phyloP scores from a whole-genome alignment of 1,140 invertebrate species.

The Drosophila nasuta region DNA sequence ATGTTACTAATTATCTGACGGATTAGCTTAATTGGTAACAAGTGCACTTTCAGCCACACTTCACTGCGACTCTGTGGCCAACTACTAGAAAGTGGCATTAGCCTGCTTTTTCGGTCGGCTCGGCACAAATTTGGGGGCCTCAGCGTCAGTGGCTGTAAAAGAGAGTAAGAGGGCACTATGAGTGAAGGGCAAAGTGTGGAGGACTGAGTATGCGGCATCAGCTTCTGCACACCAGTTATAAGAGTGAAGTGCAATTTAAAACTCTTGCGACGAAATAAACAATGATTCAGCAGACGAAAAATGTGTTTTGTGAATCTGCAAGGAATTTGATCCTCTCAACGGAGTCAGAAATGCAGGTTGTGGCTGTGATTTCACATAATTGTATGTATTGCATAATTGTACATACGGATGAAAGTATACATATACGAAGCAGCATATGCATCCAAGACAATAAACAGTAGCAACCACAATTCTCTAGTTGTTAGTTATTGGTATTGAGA shows the following conservation, averaged over 20 bases:
- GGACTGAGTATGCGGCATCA: slow-evolving; percentile 7
- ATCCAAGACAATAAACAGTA: too few relatives aligned
- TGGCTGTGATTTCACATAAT: too few relatives aligned
- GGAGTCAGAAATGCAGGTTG: too few relatives aligned
- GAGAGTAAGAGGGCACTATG: slow-evolving; percentile 8
- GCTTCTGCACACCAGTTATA: slow-evolving; percentile 56
- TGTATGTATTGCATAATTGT: too few relatives aligned
- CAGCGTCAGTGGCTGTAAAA: slow-evolving; percentile 9
- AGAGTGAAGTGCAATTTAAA: slow-evolving; percentile 73
- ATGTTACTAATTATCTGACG: slow-evolving; percentile 83
- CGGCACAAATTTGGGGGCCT: slow-evolving; percentile 53
- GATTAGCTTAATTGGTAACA: slow-evolving; percentile 83
- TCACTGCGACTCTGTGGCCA: slow-evolving; percentile 77
- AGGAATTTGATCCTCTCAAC: too few relatives aligned
- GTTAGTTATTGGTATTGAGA: too few relatives aligned
- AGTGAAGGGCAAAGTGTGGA: background rate
- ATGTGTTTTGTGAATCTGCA: too few relatives aligned
- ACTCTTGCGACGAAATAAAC: slow-evolving; percentile 74
- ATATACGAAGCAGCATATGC: too few relatives aligned
- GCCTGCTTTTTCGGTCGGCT: slow-evolving; percentile 68
- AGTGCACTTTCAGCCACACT: slow-evolving; percentile 81
- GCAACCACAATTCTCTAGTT: too few relatives aligned
- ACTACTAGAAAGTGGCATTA: slow-evolving; percentile 80
- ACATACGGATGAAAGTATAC: too few relatives aligned
- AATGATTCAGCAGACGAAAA: background rate